Percentiles rank a stretch among this genome's conserved stretches.
Evolutionary conservation across 2,888 invertebrate species (phyloP).

Genomic region (Agrotis ipsilon): DNA sequence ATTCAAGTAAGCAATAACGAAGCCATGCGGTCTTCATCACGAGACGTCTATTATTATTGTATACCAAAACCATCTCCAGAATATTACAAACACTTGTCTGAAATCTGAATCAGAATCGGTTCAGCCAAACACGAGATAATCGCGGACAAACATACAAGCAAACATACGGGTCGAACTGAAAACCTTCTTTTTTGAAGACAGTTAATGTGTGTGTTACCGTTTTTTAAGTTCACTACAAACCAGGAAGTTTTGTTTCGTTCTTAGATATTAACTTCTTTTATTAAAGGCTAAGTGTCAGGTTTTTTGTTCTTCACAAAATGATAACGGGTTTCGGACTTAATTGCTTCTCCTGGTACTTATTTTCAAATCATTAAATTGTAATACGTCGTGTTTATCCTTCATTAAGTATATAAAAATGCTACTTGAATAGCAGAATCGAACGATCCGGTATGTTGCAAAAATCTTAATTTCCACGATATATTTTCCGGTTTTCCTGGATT

Average conservation of each 20-base stretch:
- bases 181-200: too few species aligned
- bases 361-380: background rate
- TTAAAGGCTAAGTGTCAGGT: background rate
- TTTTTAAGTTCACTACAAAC: background rate
- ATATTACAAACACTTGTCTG: too few species aligned
- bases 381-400: background rate
- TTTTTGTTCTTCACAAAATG: background rate
- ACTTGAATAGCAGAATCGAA: background rate
- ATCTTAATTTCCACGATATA: conserved; percentile 15
- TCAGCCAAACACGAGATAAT: too few species aligned
- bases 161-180: too few species aligned
- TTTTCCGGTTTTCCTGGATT: conserved; percentile 22
- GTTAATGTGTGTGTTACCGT: background rate
- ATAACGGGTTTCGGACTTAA: background rate
- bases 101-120: too few species aligned
- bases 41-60: too few species aligned
- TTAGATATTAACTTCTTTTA: background rate
- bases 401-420: conserved; percentile 16
- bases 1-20: too few species aligned
- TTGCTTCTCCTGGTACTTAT: background rate
- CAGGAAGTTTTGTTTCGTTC: background rate
- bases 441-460: conserved; percentile 4
- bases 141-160: too few species aligned
- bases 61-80: too few species aligned
- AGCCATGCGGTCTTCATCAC: too few species aligned